Evolutionary conservation across 2,113 vertebrate genomes (phyloP), one percentile per base, ranked within the genome.

Genomic region (Periophthalmodon schlosseri): DNA sequence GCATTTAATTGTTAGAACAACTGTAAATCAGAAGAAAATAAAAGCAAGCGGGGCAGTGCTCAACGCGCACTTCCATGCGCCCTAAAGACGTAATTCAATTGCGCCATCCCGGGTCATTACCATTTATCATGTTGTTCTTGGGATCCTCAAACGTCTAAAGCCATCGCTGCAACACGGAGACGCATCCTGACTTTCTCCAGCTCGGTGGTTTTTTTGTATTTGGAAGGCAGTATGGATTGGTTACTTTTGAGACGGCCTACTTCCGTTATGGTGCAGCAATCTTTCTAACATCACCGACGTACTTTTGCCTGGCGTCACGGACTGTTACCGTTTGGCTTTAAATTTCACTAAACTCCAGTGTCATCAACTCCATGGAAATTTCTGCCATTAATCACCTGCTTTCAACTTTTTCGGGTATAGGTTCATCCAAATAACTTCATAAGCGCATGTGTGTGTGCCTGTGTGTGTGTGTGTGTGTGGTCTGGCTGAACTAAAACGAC

Each of bases 41-140:
- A 56, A 56, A 10, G 52, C 7, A 54, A 21, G 20, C 20, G 8
- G 7, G 9, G 9, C n/a, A 63, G 28, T 21, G 7, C 36, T 52
- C 2, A 21, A 10, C 52, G n/a, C 18, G 20, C 52, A 56, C 8
- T 56, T n/a, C 9, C 52, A 56, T 0, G 18, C 50, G 50, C 50
- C 50, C 15, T 52, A 18, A 52, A 20, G 50, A 54, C 9, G 9
- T 44, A 8, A 44, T 44, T 49, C 16, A 16, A n/a, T 2, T 54
- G 52, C n/a, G 52, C 52, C 20, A 15, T 9, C 70, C 77, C 79
- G 70, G 36, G 63, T 76, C 89, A 65, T 76, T 82, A 93, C 93
- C 93, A 94, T 94, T 93, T 91, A 92, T 91, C 92, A 92, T 86
- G 74, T 80, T 86, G 72, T 89, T 76, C 74, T 52, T 85, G 20